A percentile compares a stretch with the other conserved stretches of the same genome.
phyloP scores from a whole-genome alignment of 1,140 invertebrate genomes.

The Odontomachus brunneus region DNA sequence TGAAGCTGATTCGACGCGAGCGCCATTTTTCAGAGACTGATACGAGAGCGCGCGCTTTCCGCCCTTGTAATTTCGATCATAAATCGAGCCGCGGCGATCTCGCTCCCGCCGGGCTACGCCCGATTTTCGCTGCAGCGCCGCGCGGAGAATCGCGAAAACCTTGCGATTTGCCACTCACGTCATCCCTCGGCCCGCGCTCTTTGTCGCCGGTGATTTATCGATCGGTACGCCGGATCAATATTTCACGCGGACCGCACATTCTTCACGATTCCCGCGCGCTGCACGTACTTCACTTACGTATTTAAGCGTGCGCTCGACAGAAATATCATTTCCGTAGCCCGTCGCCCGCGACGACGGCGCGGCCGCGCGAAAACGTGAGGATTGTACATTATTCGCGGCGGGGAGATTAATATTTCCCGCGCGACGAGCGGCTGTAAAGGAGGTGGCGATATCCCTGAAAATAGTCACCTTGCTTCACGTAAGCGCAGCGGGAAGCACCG shows the following conservation, averaged over 20 bases:
- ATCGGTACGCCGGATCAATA: conserved; percentile 28
- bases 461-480: too few relatives aligned
- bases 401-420: too few relatives aligned
- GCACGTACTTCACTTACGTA: conserved; percentile 16
- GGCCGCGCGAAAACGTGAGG: too few relatives aligned
- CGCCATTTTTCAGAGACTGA: conserved; percentile 46
- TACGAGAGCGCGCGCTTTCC: conserved; percentile 9
- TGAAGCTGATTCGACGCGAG: conserved; percentile 41
- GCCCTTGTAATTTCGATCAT: conserved; percentile 58
- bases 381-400: too few relatives aligned
- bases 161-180: conserved; percentile 44
- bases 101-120: conserved; percentile 26
- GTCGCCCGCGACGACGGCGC: background rate
- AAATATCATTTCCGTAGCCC: conserved; percentile 23
- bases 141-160: conserved; percentile 39
- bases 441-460: too few relatives aligned
- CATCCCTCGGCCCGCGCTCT: conserved; percentile 27
- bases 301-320: background rate
- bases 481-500: too few relatives aligned
- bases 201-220: conserved; percentile 38
- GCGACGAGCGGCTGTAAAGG: too few relatives aligned
- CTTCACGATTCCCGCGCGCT: conserved; percentile 14
- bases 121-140: conserved; percentile 20
- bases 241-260: conserved; percentile 35
- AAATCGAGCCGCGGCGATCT: conserved; percentile 47